Evolutionary conservation across 2,113 vertebrate species (phyloP).

Genomic region (Cisticola juncidis): DNA sequence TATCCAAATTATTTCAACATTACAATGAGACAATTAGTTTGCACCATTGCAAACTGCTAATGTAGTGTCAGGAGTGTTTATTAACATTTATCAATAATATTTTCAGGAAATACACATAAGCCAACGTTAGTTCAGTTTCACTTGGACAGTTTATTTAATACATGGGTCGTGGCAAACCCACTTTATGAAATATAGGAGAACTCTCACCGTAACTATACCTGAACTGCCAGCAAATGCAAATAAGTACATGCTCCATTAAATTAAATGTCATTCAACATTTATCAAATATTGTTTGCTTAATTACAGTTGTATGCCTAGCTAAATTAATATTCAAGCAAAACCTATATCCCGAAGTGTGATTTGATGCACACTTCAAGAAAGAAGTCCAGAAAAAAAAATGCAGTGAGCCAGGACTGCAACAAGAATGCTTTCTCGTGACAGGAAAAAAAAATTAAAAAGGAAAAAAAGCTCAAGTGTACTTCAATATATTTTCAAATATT

Average conservation of each 20-base stretch:
- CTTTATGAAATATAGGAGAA: conserved; percentile 89
- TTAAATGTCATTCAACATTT: conserved; percentile 94
- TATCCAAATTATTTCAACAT: conserved; percentile 88
- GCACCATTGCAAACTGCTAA: conserved; percentile 79
- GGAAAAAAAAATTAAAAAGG: conserved; percentile 30
- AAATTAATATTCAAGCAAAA: conserved; percentile 88
- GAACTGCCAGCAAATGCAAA: conserved; percentile 92
- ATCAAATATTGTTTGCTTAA: conserved; percentile 87
- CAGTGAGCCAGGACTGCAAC: conserved; percentile 89
- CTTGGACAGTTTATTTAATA: conserved; percentile 86
- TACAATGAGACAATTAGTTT: conserved; percentile 84
- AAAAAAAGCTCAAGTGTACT: conserved; percentile 85
- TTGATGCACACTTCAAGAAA: conserved; percentile 85
- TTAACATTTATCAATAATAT: conserved; percentile 79
- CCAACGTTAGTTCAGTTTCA: conserved; percentile 82
- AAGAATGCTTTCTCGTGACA: conserved; percentile 85
- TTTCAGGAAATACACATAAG: conserved; percentile 85
- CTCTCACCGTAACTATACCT: conserved; percentile 82
- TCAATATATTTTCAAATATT: conserved; percentile 98
- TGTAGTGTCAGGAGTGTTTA: conserved; percentile 75
- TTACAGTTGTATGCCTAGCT: conserved; percentile 84
- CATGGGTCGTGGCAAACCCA: conserved; percentile 84
- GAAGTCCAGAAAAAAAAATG: conserved; percentile 74
- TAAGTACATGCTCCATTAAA: conserved; percentile 97
- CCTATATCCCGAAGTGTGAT: conserved; percentile 88